A percentile compares a stretch with the other conserved stretches of the same genome.
Conservation (phyloP, 2,888 invertebrate genomes). For the Acronicta psi region DNA sequence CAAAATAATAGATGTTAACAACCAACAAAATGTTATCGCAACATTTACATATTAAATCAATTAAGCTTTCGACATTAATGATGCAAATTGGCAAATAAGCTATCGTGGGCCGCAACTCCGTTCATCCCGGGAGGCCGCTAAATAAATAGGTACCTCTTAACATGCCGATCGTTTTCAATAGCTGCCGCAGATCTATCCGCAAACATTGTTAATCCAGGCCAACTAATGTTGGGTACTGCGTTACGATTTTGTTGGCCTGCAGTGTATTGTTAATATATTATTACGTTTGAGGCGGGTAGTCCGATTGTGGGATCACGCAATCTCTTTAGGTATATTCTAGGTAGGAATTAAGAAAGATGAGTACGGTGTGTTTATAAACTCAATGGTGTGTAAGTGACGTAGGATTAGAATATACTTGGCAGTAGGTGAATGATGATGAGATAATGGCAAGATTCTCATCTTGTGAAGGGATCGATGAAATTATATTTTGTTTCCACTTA, state of each 20-base stretch:
- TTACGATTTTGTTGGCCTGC: conserved; percentile 11
- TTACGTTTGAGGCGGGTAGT: neutral
- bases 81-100: conserved; percentile 86
- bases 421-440: too few species aligned
- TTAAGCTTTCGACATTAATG: conserved; percentile 79
- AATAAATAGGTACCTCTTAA: conserved; percentile 73
- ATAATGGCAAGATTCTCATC: too few species aligned
- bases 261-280: conserved; percentile 8
- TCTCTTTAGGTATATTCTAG: conserved; percentile 1
- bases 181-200: conserved; percentile 59
- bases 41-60: conserved; percentile 82
- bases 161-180: conserved; percentile 72
- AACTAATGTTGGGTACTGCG: conserved; percentile 34
- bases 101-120: conserved; percentile 72
- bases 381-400: too few species aligned
- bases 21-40: conserved; percentile 66
- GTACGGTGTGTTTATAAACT: too few species aligned
- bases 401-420: too few species aligned
- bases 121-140: conserved; percentile 73
- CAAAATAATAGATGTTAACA: conserved; percentile 39
- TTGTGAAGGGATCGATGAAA: too few species aligned
- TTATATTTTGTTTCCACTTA: too few species aligned
- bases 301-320: conserved; percentile 1
- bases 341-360: neutral
- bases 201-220: conserved; percentile 61